Evolutionary conservation across 1,140 invertebrate genomes (phyloP), one percentile per base, ranked within the genome.

Genomic region (Sarcophaga bullata): DNA sequence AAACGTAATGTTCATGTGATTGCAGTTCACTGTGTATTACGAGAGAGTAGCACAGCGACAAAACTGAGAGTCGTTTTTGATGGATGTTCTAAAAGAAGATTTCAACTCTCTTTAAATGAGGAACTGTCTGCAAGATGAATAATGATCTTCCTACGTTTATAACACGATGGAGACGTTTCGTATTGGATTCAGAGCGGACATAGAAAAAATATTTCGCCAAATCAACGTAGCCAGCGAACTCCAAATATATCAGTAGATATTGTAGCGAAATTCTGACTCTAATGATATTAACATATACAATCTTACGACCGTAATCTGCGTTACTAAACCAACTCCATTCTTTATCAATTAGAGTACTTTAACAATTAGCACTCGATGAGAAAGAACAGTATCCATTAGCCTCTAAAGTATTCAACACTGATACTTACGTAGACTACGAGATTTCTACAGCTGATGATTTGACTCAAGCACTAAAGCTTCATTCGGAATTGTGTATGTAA

Each of bases 201-300:
- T 81, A 10, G 80, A 68, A 25, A 72, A 81, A 81, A 81, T 81
- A 25, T 81, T 81, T 68, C 80, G 54, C 1, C 54, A 81, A 25
- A 81, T 81, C 6, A 62, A 48, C 9, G 54, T 81, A 6, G 19
- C 15, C 46, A 17, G 17, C 8, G 17, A 81, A 8, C 25, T 68
- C 6, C 52, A 62, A 75, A 13, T 6, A 68, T 68, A 68, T 15
- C 58, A 68, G 15, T 15, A 68, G n/a, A 68, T 68, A 9, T 68
- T 68, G n/a, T 68, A 15, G 58, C 7, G 58, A 68, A 68, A 68
- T 68, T 7, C 58, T 9, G 7, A 68, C n/a, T 68, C 58, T 68
- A 68, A 15, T 15, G 49, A 50, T 8, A 50, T 50, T 10, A 50
- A 50, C 10, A 50, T 50, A n/a, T n/a, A n/a, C n/a, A n/a, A 50